Conservation (phyloP, 2,888 invertebrate species). For the Coelinius sp. region DNA sequence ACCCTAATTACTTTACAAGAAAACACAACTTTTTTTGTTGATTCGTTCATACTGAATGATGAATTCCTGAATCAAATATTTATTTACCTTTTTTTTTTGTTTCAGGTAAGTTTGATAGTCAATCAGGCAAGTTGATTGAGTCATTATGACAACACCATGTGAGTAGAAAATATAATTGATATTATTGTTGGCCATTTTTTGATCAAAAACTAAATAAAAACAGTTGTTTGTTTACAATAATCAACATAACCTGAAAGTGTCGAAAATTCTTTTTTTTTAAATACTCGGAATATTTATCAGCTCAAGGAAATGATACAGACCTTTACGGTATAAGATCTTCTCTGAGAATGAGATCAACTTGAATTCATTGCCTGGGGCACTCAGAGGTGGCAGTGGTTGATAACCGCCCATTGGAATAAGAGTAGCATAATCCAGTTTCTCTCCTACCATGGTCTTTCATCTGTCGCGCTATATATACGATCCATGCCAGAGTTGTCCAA, state of each 20-base stretch:
- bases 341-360: conserved; percentile 11
- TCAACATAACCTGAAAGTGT: too few species aligned
- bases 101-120: conserved; percentile 53
- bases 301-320: background rate
- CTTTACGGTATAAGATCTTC: background rate
- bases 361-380: conserved; percentile 30
- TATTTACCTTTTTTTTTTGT: conserved; percentile 39
- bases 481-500: conserved; percentile 32
- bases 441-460: conserved; percentile 43
- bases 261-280: too few species aligned
- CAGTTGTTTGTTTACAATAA: too few species aligned
- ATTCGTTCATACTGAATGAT: background rate
- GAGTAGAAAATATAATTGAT: too few species aligned
- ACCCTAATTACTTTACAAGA: background rate
- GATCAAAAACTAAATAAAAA: too few species aligned
- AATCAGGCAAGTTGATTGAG: background rate
- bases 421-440: conserved; percentile 51
- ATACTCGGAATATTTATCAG: background rate
- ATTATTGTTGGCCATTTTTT: too few species aligned
- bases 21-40: background rate
- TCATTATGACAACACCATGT: background rate
- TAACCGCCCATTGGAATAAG: conserved; percentile 44
- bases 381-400: conserved; percentile 45
- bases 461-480: conserved; percentile 55
- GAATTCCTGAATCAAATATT: background rate